These are phyloP conservation scores for Ephestia elutella DNA, from an alignment of 1,140 invertebrate genomes.

Conservation along the genomic window DNA sequence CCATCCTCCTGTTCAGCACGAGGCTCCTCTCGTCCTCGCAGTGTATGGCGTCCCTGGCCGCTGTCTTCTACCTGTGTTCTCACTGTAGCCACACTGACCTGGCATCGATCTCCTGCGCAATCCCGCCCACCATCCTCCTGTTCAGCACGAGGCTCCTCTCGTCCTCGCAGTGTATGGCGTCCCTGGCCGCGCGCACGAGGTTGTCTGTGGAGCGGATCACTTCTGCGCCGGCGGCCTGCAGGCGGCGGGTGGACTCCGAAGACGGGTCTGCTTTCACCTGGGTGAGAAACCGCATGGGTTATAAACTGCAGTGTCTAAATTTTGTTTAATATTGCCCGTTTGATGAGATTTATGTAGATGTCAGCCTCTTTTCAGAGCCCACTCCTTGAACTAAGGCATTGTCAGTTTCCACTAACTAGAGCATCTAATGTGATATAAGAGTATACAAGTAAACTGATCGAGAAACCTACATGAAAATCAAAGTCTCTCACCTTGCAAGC, in stretches of 20 bases:
- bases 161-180: slow-evolving; percentile 93
- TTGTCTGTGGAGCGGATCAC: slow-evolving; percentile 98
- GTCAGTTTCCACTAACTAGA: no score
- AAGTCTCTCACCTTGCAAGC: slow-evolving; percentile 88
- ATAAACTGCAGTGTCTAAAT: no score
- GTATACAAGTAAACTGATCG: neutral
- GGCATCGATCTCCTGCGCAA: slow-evolving; percentile 94
- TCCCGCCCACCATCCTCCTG: slow-evolving; percentile 92
- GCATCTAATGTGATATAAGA: no score
- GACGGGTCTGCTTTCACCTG: slow-evolving; percentile 95
- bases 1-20: no score
- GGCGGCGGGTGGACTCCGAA: slow-evolving; percentile 92
- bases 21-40: slow-evolving; percentile 38
- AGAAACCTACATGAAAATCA: no score
- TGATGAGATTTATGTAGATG: no score
- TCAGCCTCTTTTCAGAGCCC: no score
- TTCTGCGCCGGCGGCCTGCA: slow-evolving; percentile 96
- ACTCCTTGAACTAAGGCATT: no score
- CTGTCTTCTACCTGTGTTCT: slow-evolving; percentile 37
- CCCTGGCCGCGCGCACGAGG: slow-evolving; percentile 93
- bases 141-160: slow-evolving; percentile 93
- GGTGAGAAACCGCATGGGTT: no score
- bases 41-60: no score
- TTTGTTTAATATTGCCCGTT: no score
- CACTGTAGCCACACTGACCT: no score